Percentiles rank a stretch among this genome's conserved stretches.
Evolutionary conservation across 2,797 vertebrate species (phyloP).

Genomic region (Neoniphon sammara): DNA sequence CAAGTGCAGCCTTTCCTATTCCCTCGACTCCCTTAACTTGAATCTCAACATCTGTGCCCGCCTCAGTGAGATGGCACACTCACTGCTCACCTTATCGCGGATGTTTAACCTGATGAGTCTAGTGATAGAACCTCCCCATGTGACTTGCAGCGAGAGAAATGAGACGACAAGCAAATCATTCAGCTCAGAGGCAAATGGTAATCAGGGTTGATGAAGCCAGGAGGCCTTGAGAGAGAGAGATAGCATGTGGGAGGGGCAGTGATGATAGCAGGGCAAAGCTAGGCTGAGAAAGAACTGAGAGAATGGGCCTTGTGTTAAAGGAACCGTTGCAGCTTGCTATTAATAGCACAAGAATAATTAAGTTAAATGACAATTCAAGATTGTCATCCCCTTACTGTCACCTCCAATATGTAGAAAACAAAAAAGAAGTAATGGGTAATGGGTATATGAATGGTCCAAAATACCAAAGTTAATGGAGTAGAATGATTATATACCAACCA

Average conservation of each 20-base stretch:
- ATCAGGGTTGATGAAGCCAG: conserved; percentile 52
- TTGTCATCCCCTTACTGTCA: conserved; percentile 1
- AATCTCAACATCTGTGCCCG: conserved; percentile 10
- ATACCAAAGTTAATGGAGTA: not conserved
- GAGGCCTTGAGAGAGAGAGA: conserved; percentile 37
- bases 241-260: conserved; percentile 23
- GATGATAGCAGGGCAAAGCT: conserved; percentile 54
- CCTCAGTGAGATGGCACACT: conserved; percentile 9
- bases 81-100: conserved; percentile 42
- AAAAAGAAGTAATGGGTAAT: not conserved
- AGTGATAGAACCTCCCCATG: conserved; percentile 14
- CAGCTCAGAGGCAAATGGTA: conserved; percentile 47
- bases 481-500: too few species aligned
- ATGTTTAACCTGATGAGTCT: conserved; percentile 55
- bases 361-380: conserved; percentile 49
- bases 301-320: conserved; percentile 50
- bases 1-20: conserved; percentile 17
- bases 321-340: conserved; percentile 56
- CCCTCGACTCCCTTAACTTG: conserved; percentile 1
- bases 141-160: conserved; percentile 5
- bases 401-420: conserved; percentile 12
- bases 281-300: conserved; percentile 30
- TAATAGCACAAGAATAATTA: conserved; percentile 61
- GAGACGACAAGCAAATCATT: conserved; percentile 42
- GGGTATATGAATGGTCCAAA: not conserved